phyloP scores from a whole-genome alignment of 2,797 vertebrate species.

The Sebastes cheni region DNA sequence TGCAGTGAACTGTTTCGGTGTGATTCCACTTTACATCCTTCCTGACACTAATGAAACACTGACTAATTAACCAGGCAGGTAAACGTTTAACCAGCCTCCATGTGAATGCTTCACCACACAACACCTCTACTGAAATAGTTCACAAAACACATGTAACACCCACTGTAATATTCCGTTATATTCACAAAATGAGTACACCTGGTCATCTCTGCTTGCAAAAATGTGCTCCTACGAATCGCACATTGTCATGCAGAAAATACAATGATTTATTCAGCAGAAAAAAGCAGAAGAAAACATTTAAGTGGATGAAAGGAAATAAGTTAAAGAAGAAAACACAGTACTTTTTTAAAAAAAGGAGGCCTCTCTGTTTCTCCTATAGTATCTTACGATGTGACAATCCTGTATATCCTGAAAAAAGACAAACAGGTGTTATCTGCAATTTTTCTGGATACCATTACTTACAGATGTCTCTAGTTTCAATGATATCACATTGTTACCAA shows the following conservation, averaged over 20 bases:
- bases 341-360: background rate
- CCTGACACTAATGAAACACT: conserved; percentile 70
- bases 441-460: background rate
- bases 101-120: conserved; percentile 41
- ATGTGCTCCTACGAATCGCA: background rate
- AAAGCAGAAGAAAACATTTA: background rate
- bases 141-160: background rate
- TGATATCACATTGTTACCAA: background rate
- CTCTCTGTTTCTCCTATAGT: background rate
- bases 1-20: conserved; percentile 59
- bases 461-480: background rate
- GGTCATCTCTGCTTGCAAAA: background rate
- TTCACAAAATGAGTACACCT: background rate
- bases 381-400: background rate
- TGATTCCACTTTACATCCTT: conserved; percentile 69
- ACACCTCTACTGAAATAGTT: conserved; percentile 1
- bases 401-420: background rate
- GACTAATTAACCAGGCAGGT: conserved; percentile 79
- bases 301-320: background rate
- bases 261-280: background rate
- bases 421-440: background rate
- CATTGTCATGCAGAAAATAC: background rate
- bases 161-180: background rate
- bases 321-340: background rate
- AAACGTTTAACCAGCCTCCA: conserved; percentile 76